These are phyloP conservation scores for Neocloeon triangulifer DNA, from an alignment of 1,140 invertebrate genomes.

Conservation along the genomic window DNA sequence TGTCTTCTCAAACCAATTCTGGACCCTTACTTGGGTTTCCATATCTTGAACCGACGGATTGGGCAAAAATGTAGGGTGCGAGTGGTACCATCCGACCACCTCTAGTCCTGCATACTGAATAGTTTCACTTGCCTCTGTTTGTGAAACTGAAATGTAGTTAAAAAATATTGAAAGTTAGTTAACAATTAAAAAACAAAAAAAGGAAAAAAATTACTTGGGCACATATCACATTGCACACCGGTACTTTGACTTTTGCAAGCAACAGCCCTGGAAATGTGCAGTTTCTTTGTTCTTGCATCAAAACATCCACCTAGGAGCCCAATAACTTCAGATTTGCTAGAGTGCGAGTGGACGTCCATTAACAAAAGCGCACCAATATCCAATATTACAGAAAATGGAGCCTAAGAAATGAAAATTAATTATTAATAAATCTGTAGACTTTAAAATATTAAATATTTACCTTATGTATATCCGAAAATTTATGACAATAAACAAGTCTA, in stretches of 20 bases:
- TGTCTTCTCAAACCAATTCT: constrained; percentile 27
- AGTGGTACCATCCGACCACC: constrained; percentile 40
- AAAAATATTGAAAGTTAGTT: background rate
- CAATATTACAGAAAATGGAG: constrained; percentile 32
- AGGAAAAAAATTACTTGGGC: constrained; percentile 26
- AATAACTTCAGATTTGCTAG: constrained; percentile 42
- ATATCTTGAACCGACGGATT: constrained; percentile 35
- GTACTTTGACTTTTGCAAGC: constrained; percentile 31
- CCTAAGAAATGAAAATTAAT: constrained; percentile 24
- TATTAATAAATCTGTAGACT: too few relatives aligned
- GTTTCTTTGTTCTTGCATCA: constrained; percentile 12
- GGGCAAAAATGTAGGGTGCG: constrained; percentile 35
- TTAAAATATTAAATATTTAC: constrained; percentile 20
- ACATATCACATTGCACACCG: constrained; percentile 51
- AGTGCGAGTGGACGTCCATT: constrained; percentile 46
- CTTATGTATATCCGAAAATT: constrained; percentile 24
- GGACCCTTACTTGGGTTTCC: constrained; percentile 29
- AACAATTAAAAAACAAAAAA: background rate
- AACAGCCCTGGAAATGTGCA: constrained; percentile 25
- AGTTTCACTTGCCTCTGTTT: constrained; percentile 26
- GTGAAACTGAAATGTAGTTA: constrained; percentile 21
- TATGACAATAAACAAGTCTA: constrained; percentile 23
- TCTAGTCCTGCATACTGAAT: constrained; percentile 21
- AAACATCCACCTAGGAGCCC: constrained; percentile 38
- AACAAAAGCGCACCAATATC: constrained; percentile 29